Conservation (phyloP, 2,888 invertebrate species). For the Dicroscelio sp. region DNA sequence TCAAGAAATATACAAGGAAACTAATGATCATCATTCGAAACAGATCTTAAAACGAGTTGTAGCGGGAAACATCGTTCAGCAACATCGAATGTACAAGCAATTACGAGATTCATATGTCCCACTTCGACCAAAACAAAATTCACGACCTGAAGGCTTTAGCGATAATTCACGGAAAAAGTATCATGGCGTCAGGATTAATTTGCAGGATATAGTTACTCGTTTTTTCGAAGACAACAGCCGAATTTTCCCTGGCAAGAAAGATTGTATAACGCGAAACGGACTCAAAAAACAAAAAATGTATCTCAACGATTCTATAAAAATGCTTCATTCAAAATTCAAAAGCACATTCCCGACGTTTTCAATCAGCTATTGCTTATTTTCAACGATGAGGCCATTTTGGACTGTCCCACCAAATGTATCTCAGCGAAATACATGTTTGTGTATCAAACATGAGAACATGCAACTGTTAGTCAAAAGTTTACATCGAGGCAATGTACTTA, state of each 20-base stretch:
- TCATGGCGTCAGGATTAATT: neutral
- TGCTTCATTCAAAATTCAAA: slow-evolving; percentile 41
- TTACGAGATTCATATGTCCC: neutral
- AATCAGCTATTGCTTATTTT: slow-evolving; percentile 49
- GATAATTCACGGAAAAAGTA: neutral
- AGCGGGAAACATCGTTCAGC: slow-evolving; percentile 3
- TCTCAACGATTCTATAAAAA: slow-evolving; percentile 49
- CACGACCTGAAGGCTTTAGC: slow-evolving; percentile 8
- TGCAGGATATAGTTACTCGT: slow-evolving; percentile 21
- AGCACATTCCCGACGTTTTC: neutral
- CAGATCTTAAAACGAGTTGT: slow-evolving; percentile 26
- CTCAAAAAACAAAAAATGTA: too few species aligned
- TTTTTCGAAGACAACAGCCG: slow-evolving; percentile 67
- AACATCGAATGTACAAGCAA: slow-evolving; percentile 38
- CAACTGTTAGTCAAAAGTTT: slow-evolving; percentile 39
- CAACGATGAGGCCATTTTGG: slow-evolving; percentile 58
- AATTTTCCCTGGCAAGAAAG: slow-evolving; percentile 63
- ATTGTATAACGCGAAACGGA: slow-evolving; percentile 62
- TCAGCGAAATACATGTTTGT: slow-evolving; percentile 60
- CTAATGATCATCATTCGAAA: neutral
- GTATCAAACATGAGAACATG: slow-evolving; percentile 65
- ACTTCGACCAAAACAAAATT: slow-evolving; percentile 37
- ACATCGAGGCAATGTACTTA: slow-evolving; percentile 27
- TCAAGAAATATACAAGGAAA: slow-evolving; percentile 3
- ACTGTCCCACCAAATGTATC: slow-evolving; percentile 42